These are phyloP conservation scores for Rallus crepitans DNA, from an alignment of 2,797 vertebrate species.

Conservation along the genomic window DNA sequence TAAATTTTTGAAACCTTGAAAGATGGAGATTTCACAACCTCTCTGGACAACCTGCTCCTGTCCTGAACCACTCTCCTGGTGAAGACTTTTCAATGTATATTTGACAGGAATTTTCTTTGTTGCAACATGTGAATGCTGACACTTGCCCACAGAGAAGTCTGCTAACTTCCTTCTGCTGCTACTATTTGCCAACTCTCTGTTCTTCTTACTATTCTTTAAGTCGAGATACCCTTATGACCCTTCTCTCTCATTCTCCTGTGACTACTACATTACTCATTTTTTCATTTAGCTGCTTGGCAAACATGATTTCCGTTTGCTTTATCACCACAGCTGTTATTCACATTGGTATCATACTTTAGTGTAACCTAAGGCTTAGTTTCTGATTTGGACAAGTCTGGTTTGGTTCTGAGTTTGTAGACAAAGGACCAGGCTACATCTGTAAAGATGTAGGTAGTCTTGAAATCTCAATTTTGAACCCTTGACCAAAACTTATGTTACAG, in stretches of 20 bases:
- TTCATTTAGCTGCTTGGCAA: background rate
- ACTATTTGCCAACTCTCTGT: background rate
- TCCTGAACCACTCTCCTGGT: background rate
- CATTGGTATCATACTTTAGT: background rate
- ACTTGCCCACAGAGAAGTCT: background rate
- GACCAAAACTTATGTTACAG: background rate
- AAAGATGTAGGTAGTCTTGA: background rate
- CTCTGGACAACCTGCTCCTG: background rate
- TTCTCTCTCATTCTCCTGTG: background rate
- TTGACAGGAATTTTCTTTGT: background rate
- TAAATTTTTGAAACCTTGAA: background rate
- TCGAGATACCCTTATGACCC: background rate
- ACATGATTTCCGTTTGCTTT: background rate
- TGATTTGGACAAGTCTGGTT: background rate
- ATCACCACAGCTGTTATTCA: background rate
- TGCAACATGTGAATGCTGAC: background rate
- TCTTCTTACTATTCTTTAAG: background rate
- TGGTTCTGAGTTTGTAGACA: background rate
- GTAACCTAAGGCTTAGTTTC: background rate
- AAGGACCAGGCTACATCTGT: background rate
- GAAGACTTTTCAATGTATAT: background rate
- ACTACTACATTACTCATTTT: background rate
- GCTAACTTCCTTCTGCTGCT: background rate
- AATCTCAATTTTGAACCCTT: background rate
- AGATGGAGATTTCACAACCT: background rate